Percentiles rank a stretch among this genome's conserved stretches.
phyloP scores from a whole-genome alignment of 1,140 invertebrate species.

The Brevipalpus yothersi region DNA sequence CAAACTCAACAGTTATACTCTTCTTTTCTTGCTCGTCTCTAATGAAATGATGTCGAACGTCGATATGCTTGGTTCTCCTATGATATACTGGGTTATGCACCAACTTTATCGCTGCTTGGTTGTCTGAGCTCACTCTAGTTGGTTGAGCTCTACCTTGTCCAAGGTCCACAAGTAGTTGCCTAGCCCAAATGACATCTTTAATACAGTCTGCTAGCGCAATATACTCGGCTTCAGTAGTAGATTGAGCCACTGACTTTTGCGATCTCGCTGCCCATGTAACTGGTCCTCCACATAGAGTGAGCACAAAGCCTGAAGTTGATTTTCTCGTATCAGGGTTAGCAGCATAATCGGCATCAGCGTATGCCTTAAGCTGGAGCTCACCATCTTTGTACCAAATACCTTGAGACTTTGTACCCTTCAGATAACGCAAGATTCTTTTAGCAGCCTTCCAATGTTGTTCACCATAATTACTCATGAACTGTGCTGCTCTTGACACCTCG shows the following conservation, averaged over 20 bases:
- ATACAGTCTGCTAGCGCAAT: neutral
- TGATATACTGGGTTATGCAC: slow-evolving; percentile 20
- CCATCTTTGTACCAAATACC: neutral
- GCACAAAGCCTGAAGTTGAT: slow-evolving; percentile 1
- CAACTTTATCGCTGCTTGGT: slow-evolving; percentile 15
- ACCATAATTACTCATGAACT: slow-evolving; percentile 16
- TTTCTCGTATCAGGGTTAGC: slow-evolving; percentile 11
- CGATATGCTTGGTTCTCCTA: slow-evolving; percentile 20
- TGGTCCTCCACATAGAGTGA: neutral
- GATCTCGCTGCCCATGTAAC: slow-evolving; percentile 3
- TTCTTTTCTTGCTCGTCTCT: slow-evolving; percentile 13
- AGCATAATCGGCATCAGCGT: slow-evolving; percentile 16
- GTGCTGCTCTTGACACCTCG: slow-evolving; percentile 21
- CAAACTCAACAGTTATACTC: neutral
- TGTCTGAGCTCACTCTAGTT: slow-evolving; percentile 13
- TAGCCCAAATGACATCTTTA: slow-evolving; percentile 5
- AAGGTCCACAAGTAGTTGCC: neutral
- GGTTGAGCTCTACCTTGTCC: neutral
- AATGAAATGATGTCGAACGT: slow-evolving; percentile 19
- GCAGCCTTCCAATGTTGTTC: slow-evolving; percentile 16
- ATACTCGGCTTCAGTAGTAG: slow-evolving; percentile 7
- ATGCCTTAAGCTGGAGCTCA: neutral
- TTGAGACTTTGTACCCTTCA: slow-evolving; percentile 14
- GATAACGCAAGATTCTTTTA: slow-evolving; percentile 12
- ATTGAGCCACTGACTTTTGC: slow-evolving; percentile 1